A percentile compares a stretch with the other conserved stretches of the same genome.
Conservation (phyloP, 1,140 invertebrate species). For the Drosophila elegans region DNA sequence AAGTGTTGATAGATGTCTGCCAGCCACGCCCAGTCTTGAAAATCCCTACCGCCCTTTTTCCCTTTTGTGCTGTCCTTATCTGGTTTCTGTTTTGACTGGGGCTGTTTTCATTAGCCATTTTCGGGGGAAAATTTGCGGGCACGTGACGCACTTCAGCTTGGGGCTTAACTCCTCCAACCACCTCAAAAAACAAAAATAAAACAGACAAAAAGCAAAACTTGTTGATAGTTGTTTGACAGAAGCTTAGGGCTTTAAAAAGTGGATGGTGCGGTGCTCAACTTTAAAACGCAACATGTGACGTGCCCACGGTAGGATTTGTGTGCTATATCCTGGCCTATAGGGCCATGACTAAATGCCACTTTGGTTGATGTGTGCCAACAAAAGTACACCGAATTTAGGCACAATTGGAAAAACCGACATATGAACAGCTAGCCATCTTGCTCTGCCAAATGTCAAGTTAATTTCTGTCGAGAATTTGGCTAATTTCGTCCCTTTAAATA, state of each 20-base stretch:
- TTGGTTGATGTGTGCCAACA: constrained; percentile 77
- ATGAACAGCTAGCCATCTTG: constrained; percentile 2
- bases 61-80: constrained; percentile 22
- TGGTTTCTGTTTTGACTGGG: constrained; percentile 32
- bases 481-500: constrained; percentile 30
- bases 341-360: constrained; percentile 62
- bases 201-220: constrained; percentile 54
- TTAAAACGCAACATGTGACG: constrained; percentile 71
- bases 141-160: constrained; percentile 61
- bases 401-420: constrained; percentile 46
- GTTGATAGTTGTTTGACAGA: constrained; percentile 62
- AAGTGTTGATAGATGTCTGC: constrained; percentile 74
- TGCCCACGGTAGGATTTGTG: constrained; percentile 2
- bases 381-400: constrained; percentile 39
- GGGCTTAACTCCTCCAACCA: constrained; percentile 19
- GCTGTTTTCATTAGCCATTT: constrained; percentile 59
- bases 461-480: constrained; percentile 24
- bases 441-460: constrained; percentile 31
- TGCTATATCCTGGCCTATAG: constrained; percentile 3
- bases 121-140: constrained; percentile 23
- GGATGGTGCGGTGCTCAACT: constrained; percentile 23
- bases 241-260: constrained; percentile 34
- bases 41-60: constrained; percentile 12
- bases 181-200: constrained; percentile 7
- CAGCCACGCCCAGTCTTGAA: constrained; percentile 44